phyloP scores from a whole-genome alignment of 2,113 vertebrate species.

The Emydura subglobosa region DNA sequence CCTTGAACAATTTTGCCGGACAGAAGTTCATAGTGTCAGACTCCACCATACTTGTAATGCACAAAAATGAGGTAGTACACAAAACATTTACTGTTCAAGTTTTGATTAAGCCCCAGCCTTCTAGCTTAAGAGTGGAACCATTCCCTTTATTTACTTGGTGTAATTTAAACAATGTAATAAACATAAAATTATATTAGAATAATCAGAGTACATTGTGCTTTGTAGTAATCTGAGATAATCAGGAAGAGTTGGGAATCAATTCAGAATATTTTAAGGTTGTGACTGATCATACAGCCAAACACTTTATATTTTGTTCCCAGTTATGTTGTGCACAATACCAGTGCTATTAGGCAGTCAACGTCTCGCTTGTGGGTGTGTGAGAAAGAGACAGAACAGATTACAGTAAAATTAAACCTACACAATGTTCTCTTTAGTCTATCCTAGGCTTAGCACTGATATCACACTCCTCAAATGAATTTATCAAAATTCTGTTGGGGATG shows the following conservation, averaged over 20 bases:
- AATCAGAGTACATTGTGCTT: slow-evolving; percentile 68
- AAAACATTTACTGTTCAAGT: slow-evolving; percentile 72
- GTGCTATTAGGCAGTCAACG: slow-evolving; percentile 19
- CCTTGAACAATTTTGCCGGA: slow-evolving; percentile 47
- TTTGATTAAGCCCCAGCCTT: slow-evolving; percentile 70
- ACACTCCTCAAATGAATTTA: slow-evolving; percentile 52
- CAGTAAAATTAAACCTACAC: slow-evolving; percentile 32
- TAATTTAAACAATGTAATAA: slow-evolving; percentile 38
- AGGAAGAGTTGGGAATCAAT: slow-evolving; percentile 46
- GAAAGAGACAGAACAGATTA: slow-evolving; percentile 54
- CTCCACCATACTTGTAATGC: slow-evolving; percentile 63
- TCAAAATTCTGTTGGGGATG: slow-evolving; percentile 24
- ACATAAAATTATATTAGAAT: slow-evolving; percentile 9
- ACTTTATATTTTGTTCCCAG: not conserved
- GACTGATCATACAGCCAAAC: not conserved
- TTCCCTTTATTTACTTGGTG: not conserved
- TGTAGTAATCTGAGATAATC: slow-evolving; percentile 60
- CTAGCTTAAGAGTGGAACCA: slow-evolving; percentile 61
- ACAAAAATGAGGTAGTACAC: slow-evolving; percentile 84
- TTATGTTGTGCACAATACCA: not conserved
- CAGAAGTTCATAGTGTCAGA: slow-evolving; percentile 53
- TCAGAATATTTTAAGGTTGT: not conserved
- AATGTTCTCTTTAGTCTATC: slow-evolving; percentile 50
- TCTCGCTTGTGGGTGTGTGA: slow-evolving; percentile 8
- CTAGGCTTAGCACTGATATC: slow-evolving; percentile 68